Base-by-base conservation (phyloP, 2,797 vertebrate species). In the Sciurus carolinensis region DNA sequence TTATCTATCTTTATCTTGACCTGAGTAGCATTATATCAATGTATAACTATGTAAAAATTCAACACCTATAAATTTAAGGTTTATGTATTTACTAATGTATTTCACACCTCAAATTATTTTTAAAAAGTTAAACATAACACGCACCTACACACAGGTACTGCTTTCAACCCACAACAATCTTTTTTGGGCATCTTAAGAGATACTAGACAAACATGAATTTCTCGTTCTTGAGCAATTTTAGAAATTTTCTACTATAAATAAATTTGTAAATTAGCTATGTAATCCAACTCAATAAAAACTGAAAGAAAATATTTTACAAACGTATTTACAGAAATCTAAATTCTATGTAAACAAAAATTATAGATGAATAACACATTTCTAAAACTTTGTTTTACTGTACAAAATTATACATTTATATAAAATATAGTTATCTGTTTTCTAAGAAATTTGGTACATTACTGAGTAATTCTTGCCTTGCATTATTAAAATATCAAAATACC, bases 401-500 rank as follows among this genome's bases (percentile, higher is more conserved):
- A 82, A 86, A 91, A 90, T 87, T 28, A 87, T 52, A 7, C 20
- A 75, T n/a, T 80, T 93, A 42, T 12, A 92, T 80, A 26, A 92
- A 71, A 92, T 80, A 88, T n/a, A 73, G 33, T 52, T 90, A 44
- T 86, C 30, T 67, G 8, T 80, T 93, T 95, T 73, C 20, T 8
- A 92, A 86, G 52, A 95, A 81, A 94, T 42, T 12, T 0, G 73
- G 15, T 62, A 44, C 1, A 69, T 72, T 86, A 84, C 24, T 71
- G 13, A 90, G 44, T 54, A 84, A 95, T 62, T 90, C 14, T 36
- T 92, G 52, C 26, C 17, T 39, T 52, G 1, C 15, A 36, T 24
- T 69, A 95, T 20, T 88, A 73, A 96, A 86, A 75, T 85, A 92
- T 81, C 30, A 90, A 94, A 81, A 77, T 44, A 81, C 1, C 17